Evolutionary conservation across 2,888 invertebrate species (phyloP), one percentile per base, ranked within the genome.

Genomic region (Andrena flavipes): DNA sequence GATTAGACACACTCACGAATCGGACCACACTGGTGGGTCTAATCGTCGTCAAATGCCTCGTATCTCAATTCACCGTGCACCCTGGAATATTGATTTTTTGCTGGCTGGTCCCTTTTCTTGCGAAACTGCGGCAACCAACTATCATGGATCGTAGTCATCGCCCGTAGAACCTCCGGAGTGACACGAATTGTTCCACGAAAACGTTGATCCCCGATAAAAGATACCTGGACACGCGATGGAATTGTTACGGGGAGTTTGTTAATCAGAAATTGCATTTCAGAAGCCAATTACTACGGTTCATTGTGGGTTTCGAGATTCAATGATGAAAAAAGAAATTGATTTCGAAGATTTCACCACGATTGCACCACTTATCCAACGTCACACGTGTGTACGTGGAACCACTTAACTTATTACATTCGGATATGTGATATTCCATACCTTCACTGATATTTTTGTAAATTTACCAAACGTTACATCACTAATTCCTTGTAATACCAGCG

Each of bases 31-130:
- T 80, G 82, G 87, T 85, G 48, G 78, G 71, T 80, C 85, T 88
- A 88, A 88, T 88, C 88, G 87, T 84, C 88, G 88, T 88, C 88
- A 88, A 88, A 88, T 87, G 83, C 90, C 88, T 88, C 88, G 88
- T 86, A 88, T 91, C 91, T 91, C 90, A 91, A 91, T 91, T 85
- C 89, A 87, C 84, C 81, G 82, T 84, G 84, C 85, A 80, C 82
- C 84, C 73, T 70, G 77, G 80, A 84, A 87, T 90, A 91, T 91
- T 89, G 86, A 90, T 89, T 90, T 90, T 90, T 90, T 90, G 85
- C 68, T 23, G 69, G 68, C 26, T 54, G 54, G 73, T 76, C 63
- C 62, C 63, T 51, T 76, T 65, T 88, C 89, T 87, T 86, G 70
- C 87, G 73, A 84, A 82, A 84, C 84, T 83, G 80, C 82, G 80